A percentile compares a stretch with the other conserved stretches of the same genome.
These are phyloP conservation scores for Platyura marginata DNA, from an alignment of 1,140 invertebrate species.

Conservation along the genomic window DNA sequence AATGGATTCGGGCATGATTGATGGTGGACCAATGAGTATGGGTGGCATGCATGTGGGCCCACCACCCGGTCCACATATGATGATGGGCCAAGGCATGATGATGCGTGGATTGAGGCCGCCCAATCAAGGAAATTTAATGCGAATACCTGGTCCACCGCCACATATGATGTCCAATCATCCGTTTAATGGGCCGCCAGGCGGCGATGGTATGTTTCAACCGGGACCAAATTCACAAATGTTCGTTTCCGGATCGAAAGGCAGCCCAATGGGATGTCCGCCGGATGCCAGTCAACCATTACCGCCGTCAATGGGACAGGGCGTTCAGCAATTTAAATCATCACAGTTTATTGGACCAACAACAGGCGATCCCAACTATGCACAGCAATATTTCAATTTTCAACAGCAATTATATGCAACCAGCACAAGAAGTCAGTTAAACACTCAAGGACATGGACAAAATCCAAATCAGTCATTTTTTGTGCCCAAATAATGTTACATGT, in stretches of 20 bases:
- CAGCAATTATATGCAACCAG: slow-evolving; percentile 85
- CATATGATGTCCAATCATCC: slow-evolving; percentile 14
- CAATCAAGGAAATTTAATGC: slow-evolving; percentile 19
- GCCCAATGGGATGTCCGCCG: slow-evolving; percentile 14
- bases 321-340: slow-evolving; percentile 4
- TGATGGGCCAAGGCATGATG: slow-evolving; percentile 27
- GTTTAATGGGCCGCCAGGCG: slow-evolving; percentile 6
- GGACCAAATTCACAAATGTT: not conserved
- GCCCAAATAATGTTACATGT: slow-evolving; percentile 4
- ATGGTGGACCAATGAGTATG: slow-evolving; percentile 10
- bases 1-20: slow-evolving; percentile 5
- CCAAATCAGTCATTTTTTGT: slow-evolving; percentile 4
- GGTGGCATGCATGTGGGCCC: not conserved
- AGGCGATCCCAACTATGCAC: slow-evolving; percentile 78
- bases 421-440: slow-evolving; percentile 39
- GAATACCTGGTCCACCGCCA: slow-evolving; percentile 24
- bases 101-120: slow-evolving; percentile 24
- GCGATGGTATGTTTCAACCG: not conserved
- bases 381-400: slow-evolving; percentile 90
- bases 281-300: slow-evolving; percentile 43
- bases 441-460: slow-evolving; percentile 9
- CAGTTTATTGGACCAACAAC: slow-evolving; percentile 68
- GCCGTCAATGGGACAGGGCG: slow-evolving; percentile 36
- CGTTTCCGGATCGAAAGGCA: not conserved
- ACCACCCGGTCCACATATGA: slow-evolving; percentile 10